A percentile compares a stretch with the other conserved stretches of the same genome.
phyloP scores from a whole-genome alignment of 2,797 vertebrate species.

The Pyrocephalus nanus region DNA sequence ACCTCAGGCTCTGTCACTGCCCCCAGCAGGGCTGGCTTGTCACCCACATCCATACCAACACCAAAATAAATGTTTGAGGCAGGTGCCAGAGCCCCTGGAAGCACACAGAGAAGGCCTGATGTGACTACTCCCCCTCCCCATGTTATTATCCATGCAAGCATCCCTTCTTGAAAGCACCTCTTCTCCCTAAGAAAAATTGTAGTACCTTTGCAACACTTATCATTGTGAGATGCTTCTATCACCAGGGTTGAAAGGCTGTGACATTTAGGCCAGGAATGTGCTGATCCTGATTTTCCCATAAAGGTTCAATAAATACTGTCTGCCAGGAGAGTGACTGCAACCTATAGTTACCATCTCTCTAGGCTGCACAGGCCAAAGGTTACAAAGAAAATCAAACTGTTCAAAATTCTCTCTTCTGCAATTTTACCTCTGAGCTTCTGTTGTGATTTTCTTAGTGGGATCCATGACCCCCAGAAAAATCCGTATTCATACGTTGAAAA shows the following conservation, averaged over 20 bases:
- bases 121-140: neutral
- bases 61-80: neutral
- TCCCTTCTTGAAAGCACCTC: neutral
- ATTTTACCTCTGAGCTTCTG: neutral
- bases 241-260: neutral
- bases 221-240: neutral
- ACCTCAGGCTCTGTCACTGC: neutral
- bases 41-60: neutral
- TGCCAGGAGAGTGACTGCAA: neutral
- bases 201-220: neutral
- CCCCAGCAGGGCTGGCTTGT: neutral
- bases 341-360: neutral
- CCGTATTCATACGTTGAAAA: neutral
- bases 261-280: neutral
- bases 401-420: neutral
- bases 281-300: neutral
- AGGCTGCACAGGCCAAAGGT: neutral
- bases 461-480: neutral
- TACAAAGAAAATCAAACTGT: neutral
- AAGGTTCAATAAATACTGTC: neutral
- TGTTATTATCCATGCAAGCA: fast-evolving
- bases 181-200: neutral
- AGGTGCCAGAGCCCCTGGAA: neutral
- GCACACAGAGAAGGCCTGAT: neutral
- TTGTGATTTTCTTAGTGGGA: neutral